Conservation (phyloP, 2,888 invertebrate species). For the Tanytarsus gracilentus region DNA sequence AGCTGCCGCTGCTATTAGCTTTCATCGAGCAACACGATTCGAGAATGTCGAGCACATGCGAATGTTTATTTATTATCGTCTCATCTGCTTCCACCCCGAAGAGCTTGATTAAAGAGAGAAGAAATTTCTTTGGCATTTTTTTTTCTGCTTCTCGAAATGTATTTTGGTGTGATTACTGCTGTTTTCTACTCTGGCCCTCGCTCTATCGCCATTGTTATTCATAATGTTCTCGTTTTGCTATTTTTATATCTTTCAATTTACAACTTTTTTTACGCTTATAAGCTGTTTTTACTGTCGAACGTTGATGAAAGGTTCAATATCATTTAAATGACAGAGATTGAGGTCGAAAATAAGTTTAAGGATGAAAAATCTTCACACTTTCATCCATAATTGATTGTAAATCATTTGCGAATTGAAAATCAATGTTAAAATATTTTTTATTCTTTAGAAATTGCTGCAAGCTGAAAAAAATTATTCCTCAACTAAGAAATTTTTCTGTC, state of each 20-base stretch:
- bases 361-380: too few relatives aligned
- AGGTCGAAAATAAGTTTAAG: too few relatives aligned
- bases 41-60: not conserved
- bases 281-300: too few relatives aligned
- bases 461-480: too few relatives aligned
- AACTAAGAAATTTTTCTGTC: not conserved
- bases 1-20: not conserved
- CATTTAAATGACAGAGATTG: too few relatives aligned
- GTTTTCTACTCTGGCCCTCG: not conserved
- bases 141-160: not conserved
- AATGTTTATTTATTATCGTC: slow-evolving; percentile 12
- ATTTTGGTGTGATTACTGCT: slow-evolving; percentile 10
- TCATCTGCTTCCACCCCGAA: slow-evolving; percentile 6
- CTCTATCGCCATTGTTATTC: not conserved
- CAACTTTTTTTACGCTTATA: not conserved
- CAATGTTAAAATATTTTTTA: too few relatives aligned
- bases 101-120: not conserved
- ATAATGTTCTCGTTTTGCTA: not conserved
- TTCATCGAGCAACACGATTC: not conserved
- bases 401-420: too few relatives aligned
- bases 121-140: not conserved
- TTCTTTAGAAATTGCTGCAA: too few relatives aligned
- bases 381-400: too few relatives aligned
- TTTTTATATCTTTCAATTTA: slow-evolving; percentile 6
- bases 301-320: too few relatives aligned